Conservation (phyloP, 2,888 invertebrate genomes). For the Myathropa florea region DNA sequence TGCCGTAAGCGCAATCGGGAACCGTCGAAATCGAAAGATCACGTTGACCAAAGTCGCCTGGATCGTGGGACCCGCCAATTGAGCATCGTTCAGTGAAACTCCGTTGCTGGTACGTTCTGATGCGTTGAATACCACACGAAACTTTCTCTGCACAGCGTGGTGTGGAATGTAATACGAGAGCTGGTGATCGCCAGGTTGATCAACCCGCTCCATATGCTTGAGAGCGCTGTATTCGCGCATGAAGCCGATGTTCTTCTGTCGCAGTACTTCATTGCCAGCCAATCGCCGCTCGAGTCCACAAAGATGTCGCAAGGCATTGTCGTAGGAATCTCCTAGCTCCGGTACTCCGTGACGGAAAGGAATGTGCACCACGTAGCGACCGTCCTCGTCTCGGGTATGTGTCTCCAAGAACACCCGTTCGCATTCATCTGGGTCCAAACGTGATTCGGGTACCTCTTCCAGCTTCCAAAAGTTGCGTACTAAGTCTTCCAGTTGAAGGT, state of each 20-base stretch:
- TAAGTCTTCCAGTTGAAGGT: conserved; percentile 30
- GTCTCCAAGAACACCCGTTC: conserved; percentile 17
- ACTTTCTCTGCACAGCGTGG: conserved; percentile 41
- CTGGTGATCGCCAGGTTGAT: conserved; percentile 21
- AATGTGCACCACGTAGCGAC: conserved; percentile 38
- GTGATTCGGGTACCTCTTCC: conserved; percentile 25
- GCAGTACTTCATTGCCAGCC: not conserved
- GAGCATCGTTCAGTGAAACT: conserved; percentile 38
- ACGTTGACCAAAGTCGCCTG: conserved; percentile 43
- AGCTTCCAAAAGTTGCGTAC: conserved; percentile 43
- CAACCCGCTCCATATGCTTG: conserved; percentile 30
- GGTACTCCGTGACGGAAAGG: conserved; percentile 14
- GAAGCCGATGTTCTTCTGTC: conserved; percentile 17
- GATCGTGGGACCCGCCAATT: conserved; percentile 17
- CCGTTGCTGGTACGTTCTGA: conserved; percentile 26
- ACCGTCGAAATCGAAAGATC: conserved; percentile 31
- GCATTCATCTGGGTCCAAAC: conserved; percentile 7
- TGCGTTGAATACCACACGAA: conserved; percentile 49
- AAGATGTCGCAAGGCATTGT: not conserved
- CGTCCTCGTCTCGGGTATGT: conserved; percentile 19
- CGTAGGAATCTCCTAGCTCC: conserved; percentile 26
- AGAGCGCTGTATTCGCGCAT: conserved; percentile 2
- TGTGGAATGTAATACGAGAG: conserved; percentile 36
- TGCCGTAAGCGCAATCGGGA: conserved; percentile 16
- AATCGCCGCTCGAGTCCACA: conserved; percentile 25